Conservation (phyloP, 2,888 invertebrate genomes). For the Lasioglossum morio region DNA sequence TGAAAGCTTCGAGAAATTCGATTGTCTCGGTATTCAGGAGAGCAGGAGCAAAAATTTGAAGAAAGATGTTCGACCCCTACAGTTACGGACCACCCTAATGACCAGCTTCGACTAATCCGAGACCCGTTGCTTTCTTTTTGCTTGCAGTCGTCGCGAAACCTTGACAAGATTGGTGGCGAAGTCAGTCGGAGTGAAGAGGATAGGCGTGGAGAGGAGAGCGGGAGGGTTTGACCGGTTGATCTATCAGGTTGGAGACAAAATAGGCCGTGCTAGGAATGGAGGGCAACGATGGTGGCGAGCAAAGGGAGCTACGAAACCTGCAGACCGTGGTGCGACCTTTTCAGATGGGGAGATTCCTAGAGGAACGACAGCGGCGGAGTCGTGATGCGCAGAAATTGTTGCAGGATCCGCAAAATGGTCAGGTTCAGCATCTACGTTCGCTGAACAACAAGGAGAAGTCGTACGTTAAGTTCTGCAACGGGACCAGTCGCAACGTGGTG, state of each 20-base stretch:
- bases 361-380: background rate
- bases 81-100: background rate
- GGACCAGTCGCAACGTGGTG: constrained; percentile 86
- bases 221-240: background rate
- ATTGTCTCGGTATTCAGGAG: no score
- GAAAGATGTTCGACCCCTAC: no score
- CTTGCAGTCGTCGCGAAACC: constrained; percentile 55
- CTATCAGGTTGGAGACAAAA: background rate
- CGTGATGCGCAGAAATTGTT: background rate
- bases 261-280: background rate
- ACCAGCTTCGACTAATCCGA: constrained; percentile 29
- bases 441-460: constrained; percentile 78
- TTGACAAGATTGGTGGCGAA: constrained; percentile 33
- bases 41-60: no score
- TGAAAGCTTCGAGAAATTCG: no score
- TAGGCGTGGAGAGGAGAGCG: constrained; percentile 16
- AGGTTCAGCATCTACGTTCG: constrained; percentile 73
- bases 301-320: no score
- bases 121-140: constrained; percentile 37
- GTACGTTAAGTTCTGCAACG: constrained; percentile 88
- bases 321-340: no score
- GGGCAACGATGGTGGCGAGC: no score
- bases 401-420: background rate
- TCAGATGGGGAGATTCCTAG: background rate
- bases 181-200: background rate